Base-by-base conservation (phyloP, 2,113 vertebrate genomes). In the Collichthys lucidus region DNA sequence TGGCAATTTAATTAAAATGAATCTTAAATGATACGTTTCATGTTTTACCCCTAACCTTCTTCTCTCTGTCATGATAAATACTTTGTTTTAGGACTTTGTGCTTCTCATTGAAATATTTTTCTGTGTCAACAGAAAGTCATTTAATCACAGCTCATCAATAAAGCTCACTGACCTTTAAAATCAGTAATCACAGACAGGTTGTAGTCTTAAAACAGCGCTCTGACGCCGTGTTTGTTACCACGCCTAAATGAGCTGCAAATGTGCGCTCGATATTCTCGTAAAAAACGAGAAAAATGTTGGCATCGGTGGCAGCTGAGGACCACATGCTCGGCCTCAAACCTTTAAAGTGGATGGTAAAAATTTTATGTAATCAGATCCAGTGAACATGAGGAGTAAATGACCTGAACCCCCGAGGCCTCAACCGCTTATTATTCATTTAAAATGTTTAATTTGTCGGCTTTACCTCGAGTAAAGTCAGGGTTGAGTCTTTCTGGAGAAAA, bases 391-490 rank as follows among this genome's bases (percentile, higher is more conserved):
- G 49, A 42, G 24, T 20, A 4, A 44, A 29, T 19, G 22, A 49
- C 31, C 29, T 40, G 49, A 69, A 68, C 26, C 11, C 11, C 12
- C 15, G 24, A 15, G 42, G 31, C n/a, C 17, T 72, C 26, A 62
- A 11, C n/a, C 0, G 12, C 10, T 49, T 17, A 50, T 7, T 17
- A 22, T 62, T 49, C 8, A 17, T 65, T 20, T 63, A 20, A 14
- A 52, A 40, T 2, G 2, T 26, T 26, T 59, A n/a, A 57, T 29
- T 9, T 12, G 22, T n/a, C 7, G 2, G 35, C 31, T 57, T 92
- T 91, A 98, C 98, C 98, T 99, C 98, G 50, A 99, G 72, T 11
- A 99, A 94, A 9, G 96, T 95, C 4, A 95, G 95, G 0, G 94
- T 89, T 0, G 96, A 97, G 84, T 96, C 96, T 88, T 97, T 95